Evolutionary conservation across 1,140 invertebrate genomes (phyloP), one percentile per base, ranked within the genome.

Genomic region (Vollenhovia emeryi): DNA sequence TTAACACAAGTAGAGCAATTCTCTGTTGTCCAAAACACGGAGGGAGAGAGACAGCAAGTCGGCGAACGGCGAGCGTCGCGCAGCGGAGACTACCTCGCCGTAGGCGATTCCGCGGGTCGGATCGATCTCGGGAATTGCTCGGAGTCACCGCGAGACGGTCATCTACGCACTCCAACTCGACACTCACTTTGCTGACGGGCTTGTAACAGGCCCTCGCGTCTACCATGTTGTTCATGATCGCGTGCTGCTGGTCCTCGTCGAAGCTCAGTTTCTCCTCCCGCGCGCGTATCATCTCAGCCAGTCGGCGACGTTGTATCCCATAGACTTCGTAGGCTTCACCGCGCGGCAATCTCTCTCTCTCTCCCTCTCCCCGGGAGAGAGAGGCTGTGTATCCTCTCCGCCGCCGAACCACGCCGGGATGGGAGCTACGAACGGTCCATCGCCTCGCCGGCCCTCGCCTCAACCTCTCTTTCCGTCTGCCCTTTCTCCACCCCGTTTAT

Each of bases 191-290:
- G 90, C 95, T 93, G 60, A 92, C 93, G 40, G 95, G 95, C 85
- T 95, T 95, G 90, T 95, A 95, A 89, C 95, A 95, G 18, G 95
- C 95, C 86, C 95, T 91, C 69, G 94, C 94, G 92, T 95, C 95
- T 82, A 95, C 93, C 93, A 95, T 93, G 90, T 93, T 94, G 91
- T 92, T 94, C 91, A 94, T 92, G 83, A 94, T 91, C 83, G 89
- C 91, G 83, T 93, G 92, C 43, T 93, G 92, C 43, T 90, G 89
- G 89, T 94, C 92, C 85, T 94, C 94, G 69, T 93, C 93, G 36
- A 91, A 84, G 45, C 85, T 91, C 55, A 92, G 89, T 89, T 93
- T 93, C 71, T 94, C 91, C 82, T 93, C 92, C 82, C 89, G 92
- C 74, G 92, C 89, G 57, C 91, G 91, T 88, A 91, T 92, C 94